These are phyloP conservation scores for Nibea albiflora DNA, from an alignment of 2,113 vertebrate species.

Conservation along the genomic window DNA sequence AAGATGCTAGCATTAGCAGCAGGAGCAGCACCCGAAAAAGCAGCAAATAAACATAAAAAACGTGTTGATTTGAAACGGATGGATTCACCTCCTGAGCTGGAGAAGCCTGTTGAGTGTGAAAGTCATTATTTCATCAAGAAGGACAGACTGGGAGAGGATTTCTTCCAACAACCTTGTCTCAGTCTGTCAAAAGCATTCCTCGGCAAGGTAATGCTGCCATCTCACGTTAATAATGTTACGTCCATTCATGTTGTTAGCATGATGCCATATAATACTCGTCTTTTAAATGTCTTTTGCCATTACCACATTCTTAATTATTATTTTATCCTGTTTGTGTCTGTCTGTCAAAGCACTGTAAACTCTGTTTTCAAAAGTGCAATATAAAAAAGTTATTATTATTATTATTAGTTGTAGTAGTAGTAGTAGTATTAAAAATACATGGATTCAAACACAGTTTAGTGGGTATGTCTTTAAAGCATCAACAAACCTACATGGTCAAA, in stretches of 20 bases:
- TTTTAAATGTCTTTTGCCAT: no score
- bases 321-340: no score
- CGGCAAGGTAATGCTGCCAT: conserved; percentile 86
- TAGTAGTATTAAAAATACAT: no score
- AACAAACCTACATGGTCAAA: neutral
- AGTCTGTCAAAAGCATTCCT: conserved; percentile 90
- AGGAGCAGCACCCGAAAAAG: neutral
- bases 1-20: conserved; percentile 22
- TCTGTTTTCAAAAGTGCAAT: no score
- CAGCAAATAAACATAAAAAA: neutral
- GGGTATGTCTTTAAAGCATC: no score
- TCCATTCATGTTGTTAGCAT: neutral
- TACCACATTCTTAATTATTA: no score
- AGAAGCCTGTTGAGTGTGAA: conserved; percentile 39
- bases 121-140: conserved; percentile 85
- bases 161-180: conserved; percentile 89
- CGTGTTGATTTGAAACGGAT: neutral
- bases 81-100: neutral
- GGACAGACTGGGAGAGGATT: conserved; percentile 81
- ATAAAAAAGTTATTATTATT: no score
- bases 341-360: no score
- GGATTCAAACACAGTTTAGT: no score
- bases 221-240: neutral
- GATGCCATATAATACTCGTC: neutral
- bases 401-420: no score